Evolutionary conservation across 2,113 vertebrate species (phyloP), one percentile per base, ranked within the genome.

Genomic region (Chaenogobius annularis): DNA sequence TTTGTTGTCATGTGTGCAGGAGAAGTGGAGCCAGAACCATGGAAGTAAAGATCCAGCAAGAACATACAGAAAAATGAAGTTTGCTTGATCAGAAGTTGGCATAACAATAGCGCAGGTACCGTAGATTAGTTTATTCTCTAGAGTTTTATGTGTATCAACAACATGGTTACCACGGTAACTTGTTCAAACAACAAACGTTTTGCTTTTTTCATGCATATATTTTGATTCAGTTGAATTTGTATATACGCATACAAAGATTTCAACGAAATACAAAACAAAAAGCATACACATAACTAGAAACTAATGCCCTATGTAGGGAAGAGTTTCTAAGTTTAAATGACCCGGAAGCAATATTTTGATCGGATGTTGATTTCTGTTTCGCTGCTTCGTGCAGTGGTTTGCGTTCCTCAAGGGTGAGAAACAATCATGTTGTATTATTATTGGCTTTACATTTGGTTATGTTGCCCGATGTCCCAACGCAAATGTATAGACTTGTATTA

Each of bases 121-220:
- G 47, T 48, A 48, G 37, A 40, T 40, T 40, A 7, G 3, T 1
- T 4, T 0, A 4, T n/a, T 1, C 48, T 52, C 48, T 52, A 52
- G 48, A 7, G 47, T 52, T n/a, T 9, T n/a, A 46, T 52, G 1
- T 6, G 5, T 7, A 1, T 0, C 47, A 17, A 52, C 48, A 9
- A 4, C 7, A 5, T 52, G 48, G 68, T 94, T 89, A 56, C 95
- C 92, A 90, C 83, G 85, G 93, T 85, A 94, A 98, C 96, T 8
- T 20, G 20, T 44, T 61, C 12, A 55, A n/a, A 19, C 4, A 12
- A 54, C 11, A 7, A 62, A 46, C 20, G n/a, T n/a, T 52, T 19
- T 48, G 5, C 15, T 7, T n/a, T 19, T 73, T n/a, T 8, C 17
- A 14, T 17, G n/a, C 0, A 5, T 37, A 2, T 1, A 6, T 7